phyloP scores from a whole-genome alignment of 2,113 vertebrate genomes.

The Cyphomyrus discorhynchus region DNA sequence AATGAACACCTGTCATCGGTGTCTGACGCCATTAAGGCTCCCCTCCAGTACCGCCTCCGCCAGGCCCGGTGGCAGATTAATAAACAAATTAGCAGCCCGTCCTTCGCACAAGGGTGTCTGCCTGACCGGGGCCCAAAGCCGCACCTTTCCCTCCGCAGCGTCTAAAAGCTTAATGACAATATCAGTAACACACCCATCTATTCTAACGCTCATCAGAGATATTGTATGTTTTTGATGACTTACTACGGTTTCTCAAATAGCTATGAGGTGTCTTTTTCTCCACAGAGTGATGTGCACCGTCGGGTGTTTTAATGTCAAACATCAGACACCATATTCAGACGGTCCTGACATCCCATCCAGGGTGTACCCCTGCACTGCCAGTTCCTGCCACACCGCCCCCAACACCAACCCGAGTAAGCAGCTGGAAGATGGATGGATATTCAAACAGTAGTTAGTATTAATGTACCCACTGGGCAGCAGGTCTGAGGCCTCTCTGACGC shows the following conservation, averaged over 20 bases:
- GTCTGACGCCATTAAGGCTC: slow-evolving; percentile 14
- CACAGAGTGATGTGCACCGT: not conserved
- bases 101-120: not conserved
- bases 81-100: slow-evolving; percentile 12
- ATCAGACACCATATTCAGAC: not conserved
- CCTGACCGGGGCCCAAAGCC: not conserved
- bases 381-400: not conserved
- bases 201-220: not conserved
- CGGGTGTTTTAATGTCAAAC: not conserved
- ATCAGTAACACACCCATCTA: not conserved
- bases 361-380: not conserved
- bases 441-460: not conserved
- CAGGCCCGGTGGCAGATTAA: slow-evolving; percentile 5
- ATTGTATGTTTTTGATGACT: not conserved
- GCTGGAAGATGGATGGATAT: not conserved
- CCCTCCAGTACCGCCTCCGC: not conserved
- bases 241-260: not conserved
- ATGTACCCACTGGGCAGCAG: not conserved
- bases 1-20: slow-evolving; percentile 18
- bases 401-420: not conserved
- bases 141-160: not conserved
- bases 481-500: not conserved
- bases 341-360: not conserved
- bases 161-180: not conserved
- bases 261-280: not conserved